Evolutionary conservation across 53 echinoderm and acorn worm genomes (phyloP).

Genomic region (Actinopyga echinites): DNA sequence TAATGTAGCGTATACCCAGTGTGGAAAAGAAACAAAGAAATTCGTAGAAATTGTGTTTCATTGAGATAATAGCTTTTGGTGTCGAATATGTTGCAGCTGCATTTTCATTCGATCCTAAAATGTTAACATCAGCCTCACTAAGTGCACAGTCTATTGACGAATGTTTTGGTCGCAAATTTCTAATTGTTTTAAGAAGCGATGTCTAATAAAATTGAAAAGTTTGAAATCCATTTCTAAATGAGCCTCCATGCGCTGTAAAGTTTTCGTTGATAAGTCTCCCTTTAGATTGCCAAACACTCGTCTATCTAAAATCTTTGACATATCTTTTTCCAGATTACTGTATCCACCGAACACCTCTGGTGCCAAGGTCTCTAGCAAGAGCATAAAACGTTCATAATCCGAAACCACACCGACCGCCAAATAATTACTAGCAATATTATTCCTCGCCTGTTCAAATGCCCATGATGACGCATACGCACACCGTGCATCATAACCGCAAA

Average conservation of each 20-base stretch:
- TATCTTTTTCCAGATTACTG: not conserved
- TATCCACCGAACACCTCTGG: not conserved
- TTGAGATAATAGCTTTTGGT: too few species aligned
- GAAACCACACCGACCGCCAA: not conserved
- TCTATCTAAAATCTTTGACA: slow-evolving; percentile 16
- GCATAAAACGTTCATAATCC: slow-evolving; percentile 19
- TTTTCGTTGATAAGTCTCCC: slow-evolving; percentile 4
- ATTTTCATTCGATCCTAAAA: too few species aligned
- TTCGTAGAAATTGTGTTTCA: too few species aligned
- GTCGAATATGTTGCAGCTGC: too few species aligned
- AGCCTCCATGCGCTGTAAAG: slow-evolving; percentile 8
- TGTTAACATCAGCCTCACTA: too few species aligned
- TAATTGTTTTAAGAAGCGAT: slow-evolving; percentile 8
- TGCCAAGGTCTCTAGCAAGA: not conserved
- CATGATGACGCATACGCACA: slow-evolving; percentile 4
- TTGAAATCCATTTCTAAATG: slow-evolving; percentile 29
- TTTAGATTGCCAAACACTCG: not conserved
- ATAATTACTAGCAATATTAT: slow-evolving; percentile 6
- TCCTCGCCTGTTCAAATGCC: slow-evolving; percentile 4
- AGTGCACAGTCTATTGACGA: too few species aligned
- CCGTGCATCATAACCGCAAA: slow-evolving; percentile 10
- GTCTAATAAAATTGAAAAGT: slow-evolving; percentile 2
- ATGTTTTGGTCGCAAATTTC: not conserved
- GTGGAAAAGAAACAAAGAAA: too few species aligned
- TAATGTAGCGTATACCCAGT: too few species aligned